These are phyloP conservation scores for Maniola jurtina DNA, from an alignment of 1,140 invertebrate genomes.

Conservation along the genomic window DNA sequence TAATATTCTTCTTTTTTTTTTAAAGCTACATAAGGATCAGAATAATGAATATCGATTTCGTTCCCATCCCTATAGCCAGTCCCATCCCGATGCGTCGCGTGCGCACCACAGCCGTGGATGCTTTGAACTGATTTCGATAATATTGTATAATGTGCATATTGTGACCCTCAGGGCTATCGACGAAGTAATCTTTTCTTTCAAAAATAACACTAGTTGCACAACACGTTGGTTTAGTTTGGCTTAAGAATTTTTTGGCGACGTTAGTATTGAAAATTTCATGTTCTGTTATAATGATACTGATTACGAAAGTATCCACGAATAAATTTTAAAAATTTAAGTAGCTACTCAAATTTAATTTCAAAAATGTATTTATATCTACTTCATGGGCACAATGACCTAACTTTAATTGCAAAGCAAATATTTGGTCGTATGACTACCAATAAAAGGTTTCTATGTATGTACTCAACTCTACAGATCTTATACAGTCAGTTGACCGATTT, in stretches of 20 bases:
- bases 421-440: too few species aligned
- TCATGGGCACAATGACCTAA: not conserved
- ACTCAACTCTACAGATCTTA: too few species aligned
- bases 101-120: slow-evolving; percentile 24
- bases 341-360: too few species aligned
- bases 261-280: too few species aligned
- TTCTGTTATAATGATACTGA: not conserved
- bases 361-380: not conserved
- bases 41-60: too few species aligned
- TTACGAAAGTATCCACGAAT: not conserved
- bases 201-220: not conserved
- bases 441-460: too few species aligned
- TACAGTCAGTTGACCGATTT: too few species aligned
- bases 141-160: slow-evolving; percentile 24
- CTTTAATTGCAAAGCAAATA: too few species aligned
- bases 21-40: too few species aligned
- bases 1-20: too few species aligned
- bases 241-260: not conserved
- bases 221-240: not conserved
- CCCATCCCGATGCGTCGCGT: slow-evolving; percentile 25
- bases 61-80: slow-evolving; percentile 17
- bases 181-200: not conserved
- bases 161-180: slow-evolving; percentile 3
- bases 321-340: not conserved
- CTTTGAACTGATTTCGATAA: slow-evolving; percentile 31